Evolutionary conservation across 2,888 invertebrate genomes (phyloP), one percentile per base, ranked within the genome.

Genomic region (Amblyjoppa fuscipennis): DNA sequence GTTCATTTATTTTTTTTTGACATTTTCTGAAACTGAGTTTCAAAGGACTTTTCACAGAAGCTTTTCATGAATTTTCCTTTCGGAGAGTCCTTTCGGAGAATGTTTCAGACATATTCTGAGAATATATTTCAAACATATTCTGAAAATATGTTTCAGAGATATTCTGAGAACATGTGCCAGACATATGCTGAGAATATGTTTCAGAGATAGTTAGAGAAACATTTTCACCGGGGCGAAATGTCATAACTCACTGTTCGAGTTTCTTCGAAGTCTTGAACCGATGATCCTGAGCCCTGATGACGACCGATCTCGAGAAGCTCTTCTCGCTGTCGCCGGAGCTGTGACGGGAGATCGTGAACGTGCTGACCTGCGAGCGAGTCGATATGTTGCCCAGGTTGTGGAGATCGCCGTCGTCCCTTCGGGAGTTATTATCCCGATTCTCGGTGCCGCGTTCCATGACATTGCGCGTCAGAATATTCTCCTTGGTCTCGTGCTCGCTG

Each of bases 271-370:
- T 91, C 86, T 93, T 93, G 73, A 93, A 89, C 45, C 92, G 89
- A 80, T 89, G 90, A 80, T 91, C 90, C 79, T 93, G 92, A 0
- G 92, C 92, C 66, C 93, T 89, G 51, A 94, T 90, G 25, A 94
- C 93, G 41, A 94, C 92, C 1, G 94, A 94, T 82, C 92, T 90
- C 4, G 92, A 92, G 61, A 92, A 93, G 81, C 92, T 93, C 85
- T 92, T 91, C 51, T 94, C 94, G 64, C 93, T 93, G 59, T 94
- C 94, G 7, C 91, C 93, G 0, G 94, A 93, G 80, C 93, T 93
- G 81, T 93, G 94, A 53, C 91, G 91, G 3, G 93, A 94, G 84
- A 93, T 92, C 3, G 93, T 92, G 9, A 93, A 91, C 25, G 93
- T 92, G 81, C 92, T 93, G 74, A 94, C 90, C 85, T 93, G 93